Evolutionary conservation across 2,888 invertebrate genomes (phyloP).

Genomic region (Cephus pygmeus): DNA sequence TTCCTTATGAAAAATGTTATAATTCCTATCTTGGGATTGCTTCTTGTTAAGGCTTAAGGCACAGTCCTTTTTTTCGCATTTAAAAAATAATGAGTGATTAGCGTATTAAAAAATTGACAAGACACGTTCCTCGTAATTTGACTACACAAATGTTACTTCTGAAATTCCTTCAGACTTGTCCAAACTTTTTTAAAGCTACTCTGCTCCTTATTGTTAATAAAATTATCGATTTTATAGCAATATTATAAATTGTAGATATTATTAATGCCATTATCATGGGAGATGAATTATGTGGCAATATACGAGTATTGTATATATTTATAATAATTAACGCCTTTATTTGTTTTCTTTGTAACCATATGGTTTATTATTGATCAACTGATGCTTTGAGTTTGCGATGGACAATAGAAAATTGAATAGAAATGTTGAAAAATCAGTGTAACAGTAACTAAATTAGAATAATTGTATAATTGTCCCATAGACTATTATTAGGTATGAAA

Average conservation of each 20-base stretch:
- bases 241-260: neutral
- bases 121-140: neutral
- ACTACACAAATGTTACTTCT: neutral
- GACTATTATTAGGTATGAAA: neutral
- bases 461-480: neutral
- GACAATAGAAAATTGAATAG: neutral
- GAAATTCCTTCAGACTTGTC: neutral
- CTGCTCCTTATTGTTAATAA: neutral
- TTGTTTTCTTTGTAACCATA: neutral
- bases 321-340: constrained; percentile 28
- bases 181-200: neutral
- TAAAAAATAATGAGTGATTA: neutral
- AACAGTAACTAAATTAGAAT: neutral
- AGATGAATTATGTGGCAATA: neutral
- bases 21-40: constrained; percentile 1
- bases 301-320: neutral
- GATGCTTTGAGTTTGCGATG: neutral
- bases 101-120: neutral
- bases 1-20: neutral
- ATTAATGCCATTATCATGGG: neutral
- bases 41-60: neutral
- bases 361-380: neutral
- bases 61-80: neutral
- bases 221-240: neutral
- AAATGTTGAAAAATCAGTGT: neutral